Conservation (phyloP, 2,797 vertebrate species). For the Scolopax rusticola region DNA sequence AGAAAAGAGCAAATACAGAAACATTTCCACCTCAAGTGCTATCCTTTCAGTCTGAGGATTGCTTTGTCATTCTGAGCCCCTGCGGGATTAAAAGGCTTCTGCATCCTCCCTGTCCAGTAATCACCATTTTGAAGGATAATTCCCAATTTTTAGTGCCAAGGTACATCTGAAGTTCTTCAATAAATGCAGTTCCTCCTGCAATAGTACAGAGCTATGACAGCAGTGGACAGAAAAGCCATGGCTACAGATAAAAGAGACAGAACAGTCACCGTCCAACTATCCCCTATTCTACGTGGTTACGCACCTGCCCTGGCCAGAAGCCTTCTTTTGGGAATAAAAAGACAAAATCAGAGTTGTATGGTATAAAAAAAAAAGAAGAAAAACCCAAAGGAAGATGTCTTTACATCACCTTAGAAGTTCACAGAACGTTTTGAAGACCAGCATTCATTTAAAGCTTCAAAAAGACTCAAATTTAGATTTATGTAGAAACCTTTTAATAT, state of each 20-base stretch:
- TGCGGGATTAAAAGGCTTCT: background rate
- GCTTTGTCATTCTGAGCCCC: no score
- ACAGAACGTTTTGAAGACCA: background rate
- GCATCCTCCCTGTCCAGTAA: background rate
- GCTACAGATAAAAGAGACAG: rapidly evolving
- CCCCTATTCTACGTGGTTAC: no score
- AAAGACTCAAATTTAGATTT: background rate
- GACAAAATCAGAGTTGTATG: rapidly evolving
- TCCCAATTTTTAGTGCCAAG: background rate
- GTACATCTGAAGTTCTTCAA: background rate
- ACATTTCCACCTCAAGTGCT: rapidly evolving
- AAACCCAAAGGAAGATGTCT: background rate
- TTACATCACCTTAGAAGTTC: background rate
- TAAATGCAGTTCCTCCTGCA: background rate
- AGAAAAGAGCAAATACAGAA: background rate
- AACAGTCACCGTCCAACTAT: background rate
- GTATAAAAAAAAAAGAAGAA: background rate
- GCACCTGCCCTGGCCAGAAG: background rate
- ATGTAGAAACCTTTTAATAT: slow-evolving; percentile 4
- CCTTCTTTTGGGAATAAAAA: background rate
- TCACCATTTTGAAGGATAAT: background rate
- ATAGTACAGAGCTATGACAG: background rate
- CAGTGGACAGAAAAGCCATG: background rate
- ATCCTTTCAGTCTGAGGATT: no score
- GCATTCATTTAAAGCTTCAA: background rate